These are phyloP conservation scores for Amitus sp. DNA, from an alignment of 2,888 invertebrate genomes.

Conservation along the genomic window DNA sequence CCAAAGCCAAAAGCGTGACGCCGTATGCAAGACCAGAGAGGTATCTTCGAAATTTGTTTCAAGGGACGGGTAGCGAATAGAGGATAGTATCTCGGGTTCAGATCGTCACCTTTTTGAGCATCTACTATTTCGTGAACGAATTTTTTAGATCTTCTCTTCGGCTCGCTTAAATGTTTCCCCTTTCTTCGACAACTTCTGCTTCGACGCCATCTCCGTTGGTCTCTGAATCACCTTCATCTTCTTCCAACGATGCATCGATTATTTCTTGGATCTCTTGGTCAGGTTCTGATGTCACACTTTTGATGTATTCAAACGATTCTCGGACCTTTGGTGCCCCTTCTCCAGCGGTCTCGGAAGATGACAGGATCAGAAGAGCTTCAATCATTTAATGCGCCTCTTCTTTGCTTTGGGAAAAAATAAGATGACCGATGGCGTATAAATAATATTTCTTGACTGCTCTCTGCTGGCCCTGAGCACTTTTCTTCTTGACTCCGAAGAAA, in stretches of 20 bases:
- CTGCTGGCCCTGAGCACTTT: too few species aligned
- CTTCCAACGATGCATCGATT: too few species aligned
- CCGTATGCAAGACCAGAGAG: constrained; percentile 26
- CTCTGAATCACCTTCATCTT: too few species aligned
- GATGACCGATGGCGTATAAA: background rate
- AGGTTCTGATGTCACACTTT: too few species aligned
- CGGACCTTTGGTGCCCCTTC: background rate
- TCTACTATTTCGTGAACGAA: background rate
- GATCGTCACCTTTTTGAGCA: background rate
- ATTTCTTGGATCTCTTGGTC: too few species aligned
- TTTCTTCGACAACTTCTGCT: too few species aligned
- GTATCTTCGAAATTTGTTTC: constrained; percentile 13
- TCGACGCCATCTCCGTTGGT: too few species aligned
- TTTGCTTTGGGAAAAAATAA: constrained; percentile 1
- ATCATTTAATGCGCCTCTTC: background rate
- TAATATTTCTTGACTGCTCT: constrained; percentile 8
- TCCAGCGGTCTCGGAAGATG: background rate
- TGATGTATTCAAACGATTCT: too few species aligned
- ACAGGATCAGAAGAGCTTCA: background rate
- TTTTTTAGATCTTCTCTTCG: too few species aligned
- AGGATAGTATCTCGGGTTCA: background rate
- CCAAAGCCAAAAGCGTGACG: constrained; percentile 20
- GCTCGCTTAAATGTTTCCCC: too few species aligned
- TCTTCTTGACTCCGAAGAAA: too few species aligned
- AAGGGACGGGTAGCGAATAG: background rate